Base-by-base conservation (phyloP, 2,113 vertebrate genomes). In the Cyrtonyx montezumae region DNA sequence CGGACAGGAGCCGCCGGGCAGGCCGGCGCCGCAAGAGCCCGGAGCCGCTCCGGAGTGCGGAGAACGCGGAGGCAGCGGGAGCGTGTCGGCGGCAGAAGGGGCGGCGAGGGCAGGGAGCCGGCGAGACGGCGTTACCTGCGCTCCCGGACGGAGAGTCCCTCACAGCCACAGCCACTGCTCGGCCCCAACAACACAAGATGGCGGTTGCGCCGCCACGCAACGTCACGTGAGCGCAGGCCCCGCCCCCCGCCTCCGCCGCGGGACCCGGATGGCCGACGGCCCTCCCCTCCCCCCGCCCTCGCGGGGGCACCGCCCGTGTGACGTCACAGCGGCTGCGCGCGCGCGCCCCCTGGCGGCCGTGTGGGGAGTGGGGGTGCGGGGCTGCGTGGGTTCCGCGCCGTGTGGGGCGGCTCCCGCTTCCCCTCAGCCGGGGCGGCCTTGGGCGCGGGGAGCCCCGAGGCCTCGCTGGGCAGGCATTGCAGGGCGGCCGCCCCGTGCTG, bases 121-220 rank as follows among this genome's bases (percentile, higher is more conserved):
- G 42, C 40, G 59, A 23, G 58, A 79, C 93, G 18, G 69, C 51
- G 67, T 86, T 98, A 97, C 98, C 98, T 98, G 97, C 96, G 95
- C 96, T 98, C 97, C 96, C 95, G 94, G 89, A 97, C 97, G 84
- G 84, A 94, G 94, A 97, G 92, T 93, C 97, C 97, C 97, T 95
- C 97, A 94, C 91, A 92, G 95, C 95, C 97, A 95, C 97, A 96
- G 96, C 97, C 96, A 96, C 95, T 96, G 95, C 96, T 97, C 97
- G 97, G 95, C 96, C 97, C 96, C 97, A 97, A 98, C 97, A 98
- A 98, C 98, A 98, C 97, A 98, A 98, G 98, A 98, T 98, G 97
- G 98, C 98, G 97, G 97, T 96, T 94, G 97, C 97, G 97, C 97
- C 92, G 94, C 94, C 96, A 97, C 97, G 98, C 96, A 97, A 86